Conservation (phyloP, 2,113 vertebrate species). For the Sardina pilchardus region DNA sequence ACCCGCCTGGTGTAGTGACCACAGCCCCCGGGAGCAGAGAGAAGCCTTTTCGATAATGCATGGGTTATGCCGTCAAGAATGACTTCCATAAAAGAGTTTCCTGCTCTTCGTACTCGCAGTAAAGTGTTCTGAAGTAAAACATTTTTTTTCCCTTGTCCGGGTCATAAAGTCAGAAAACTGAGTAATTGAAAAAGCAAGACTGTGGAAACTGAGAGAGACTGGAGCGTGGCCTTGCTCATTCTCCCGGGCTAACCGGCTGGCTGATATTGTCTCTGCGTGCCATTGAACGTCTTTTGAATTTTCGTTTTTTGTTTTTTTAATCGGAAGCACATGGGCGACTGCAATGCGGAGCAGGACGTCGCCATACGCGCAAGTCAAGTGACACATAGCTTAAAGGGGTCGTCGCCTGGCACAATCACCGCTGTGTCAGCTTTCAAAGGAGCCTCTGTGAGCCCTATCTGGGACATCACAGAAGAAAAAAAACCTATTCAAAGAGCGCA, state of each 20-base stretch:
- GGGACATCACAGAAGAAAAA: slow-evolving; percentile 38
- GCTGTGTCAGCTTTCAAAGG: slow-evolving; percentile 34
- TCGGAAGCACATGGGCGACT: not conserved
- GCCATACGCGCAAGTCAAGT: slow-evolving; percentile 1
- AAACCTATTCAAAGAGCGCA: slow-evolving; percentile 11
- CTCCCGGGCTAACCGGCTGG: not conserved
- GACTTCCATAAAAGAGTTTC: slow-evolving; percentile 10
- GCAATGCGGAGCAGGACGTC: slow-evolving; percentile 21
- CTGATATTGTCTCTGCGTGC: not conserved
- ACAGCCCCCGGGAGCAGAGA: not conserved
- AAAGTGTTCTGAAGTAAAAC: not conserved
- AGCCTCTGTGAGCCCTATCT: slow-evolving; percentile 44
- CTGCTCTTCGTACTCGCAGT: slow-evolving; percentile 1
- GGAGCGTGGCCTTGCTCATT: not conserved
- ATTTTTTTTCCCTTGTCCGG: not conserved
- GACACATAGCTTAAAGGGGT: slow-evolving; percentile 32
- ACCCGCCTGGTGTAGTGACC: not conserved
- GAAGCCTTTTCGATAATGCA: not conserved
- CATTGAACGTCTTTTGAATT: not conserved
- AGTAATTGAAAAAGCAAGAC: slow-evolving; percentile 10
- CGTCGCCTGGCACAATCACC: slow-evolving; percentile 47
- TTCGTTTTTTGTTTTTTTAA: not conserved
- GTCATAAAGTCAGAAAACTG: slow-evolving; percentile 10
- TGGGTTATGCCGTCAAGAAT: not conserved
- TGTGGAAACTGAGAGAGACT: not conserved